Conservation (phyloP, 2,797 vertebrate species). For the Anguilla megastoma region DNA sequence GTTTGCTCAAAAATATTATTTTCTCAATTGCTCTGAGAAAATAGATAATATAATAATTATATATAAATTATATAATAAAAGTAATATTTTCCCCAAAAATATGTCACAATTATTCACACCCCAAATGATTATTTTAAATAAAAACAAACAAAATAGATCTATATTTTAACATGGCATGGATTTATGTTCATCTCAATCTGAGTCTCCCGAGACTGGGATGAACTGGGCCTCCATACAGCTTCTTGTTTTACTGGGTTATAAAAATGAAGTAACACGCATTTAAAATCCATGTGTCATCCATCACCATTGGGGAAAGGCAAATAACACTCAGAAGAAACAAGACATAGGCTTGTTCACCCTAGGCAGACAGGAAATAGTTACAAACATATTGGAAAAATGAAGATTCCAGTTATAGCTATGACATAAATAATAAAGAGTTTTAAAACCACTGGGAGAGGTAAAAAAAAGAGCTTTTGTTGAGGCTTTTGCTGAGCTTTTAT, state of each 20-base stretch:
- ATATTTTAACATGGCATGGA: neutral
- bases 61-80: no score
- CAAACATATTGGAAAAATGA: neutral
- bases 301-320: neutral
- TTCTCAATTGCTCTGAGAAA: neutral
- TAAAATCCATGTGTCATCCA: neutral
- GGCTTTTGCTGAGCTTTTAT: neutral
- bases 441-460: neutral
- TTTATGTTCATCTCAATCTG: neutral
- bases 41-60: neutral
- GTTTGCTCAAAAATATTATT: neutral
- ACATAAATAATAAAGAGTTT: neutral
- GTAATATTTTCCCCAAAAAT: neutral
- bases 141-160: neutral
- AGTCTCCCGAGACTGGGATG: neutral
- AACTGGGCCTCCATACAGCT: neutral
- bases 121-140: neutral
- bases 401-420: neutral
- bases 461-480: neutral
- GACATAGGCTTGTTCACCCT: neutral
- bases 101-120: neutral
- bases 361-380: neutral
- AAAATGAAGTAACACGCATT: neutral
- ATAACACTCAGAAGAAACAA: neutral
- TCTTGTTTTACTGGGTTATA: conserved; percentile 7